phyloP scores from a whole-genome alignment of 2,797 vertebrate genomes.

The Sciaenops ocellatus region DNA sequence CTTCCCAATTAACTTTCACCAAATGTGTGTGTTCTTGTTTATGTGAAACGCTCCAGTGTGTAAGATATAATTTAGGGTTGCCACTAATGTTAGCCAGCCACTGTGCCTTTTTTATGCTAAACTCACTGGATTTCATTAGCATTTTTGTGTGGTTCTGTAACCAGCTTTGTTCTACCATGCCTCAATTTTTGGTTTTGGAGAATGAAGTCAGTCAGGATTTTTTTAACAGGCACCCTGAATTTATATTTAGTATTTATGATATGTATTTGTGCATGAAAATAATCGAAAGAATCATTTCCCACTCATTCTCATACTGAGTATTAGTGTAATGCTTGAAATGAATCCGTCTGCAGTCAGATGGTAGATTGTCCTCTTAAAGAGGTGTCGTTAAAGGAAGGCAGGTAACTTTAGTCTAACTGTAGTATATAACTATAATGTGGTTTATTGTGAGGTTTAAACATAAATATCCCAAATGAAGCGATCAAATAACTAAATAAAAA shows the following conservation, averaged over 20 bases:
- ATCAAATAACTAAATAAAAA: neutral
- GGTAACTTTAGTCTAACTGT: neutral
- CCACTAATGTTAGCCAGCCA: constrained; percentile 8
- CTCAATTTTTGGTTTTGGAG: constrained; percentile 5
- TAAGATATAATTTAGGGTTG: constrained; percentile 17
- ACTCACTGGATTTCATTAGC: constrained; percentile 40
- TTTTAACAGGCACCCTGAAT: constrained; percentile 15
- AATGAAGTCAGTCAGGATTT: constrained; percentile 8
- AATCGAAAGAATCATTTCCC: constrained; percentile 32
- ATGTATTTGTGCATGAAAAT: constrained; percentile 18
- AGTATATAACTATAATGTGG: neutral
- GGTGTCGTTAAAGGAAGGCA: neutral
- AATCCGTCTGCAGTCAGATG: neutral
- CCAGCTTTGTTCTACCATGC: constrained; percentile 5
- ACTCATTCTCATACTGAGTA: neutral
- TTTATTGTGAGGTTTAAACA: neutral
- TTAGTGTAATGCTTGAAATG: neutral
- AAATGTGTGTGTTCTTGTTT: constrained; percentile 22
- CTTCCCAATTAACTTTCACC: constrained; percentile 14
- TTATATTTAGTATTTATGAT: constrained; percentile 34
- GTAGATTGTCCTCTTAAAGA: neutral
- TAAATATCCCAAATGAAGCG: neutral
- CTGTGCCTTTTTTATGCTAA: constrained; percentile 3
- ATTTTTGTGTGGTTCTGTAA: constrained; percentile 35
- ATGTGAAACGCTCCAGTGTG: neutral